Evolutionary conservation across 2,113 vertebrate species (phyloP), one percentile per base, ranked within the genome.

Genomic region (Cisticola juncidis): DNA sequence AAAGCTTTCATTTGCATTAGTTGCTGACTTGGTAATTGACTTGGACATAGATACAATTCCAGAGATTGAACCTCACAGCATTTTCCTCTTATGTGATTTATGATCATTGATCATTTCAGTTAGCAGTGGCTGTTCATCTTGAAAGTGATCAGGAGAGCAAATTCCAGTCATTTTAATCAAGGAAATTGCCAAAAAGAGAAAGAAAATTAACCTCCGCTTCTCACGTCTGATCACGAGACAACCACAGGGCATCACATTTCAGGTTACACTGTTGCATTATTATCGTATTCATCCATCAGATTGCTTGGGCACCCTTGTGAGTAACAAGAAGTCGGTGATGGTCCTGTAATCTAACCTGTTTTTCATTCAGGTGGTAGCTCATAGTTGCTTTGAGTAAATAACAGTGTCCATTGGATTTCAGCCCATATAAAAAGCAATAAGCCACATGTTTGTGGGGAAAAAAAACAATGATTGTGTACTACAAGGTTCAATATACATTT

Each of bases 151-250:
- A 88, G 48, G 23, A 86, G 24, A 83, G 25, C 89, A 95, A 96
- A 86, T n/a, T n/a, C 7, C 42, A 69, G 28, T 73, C 50, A 88
- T 97, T 94, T 93, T 81, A 95, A 90, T 70, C 85, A 90, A 97
- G 35, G 8, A 89, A 92, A 40, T 26, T 76, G 57, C 12, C 47
- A 66, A 80, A 91, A 86, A 92, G 5, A 80, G 12, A 86, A 86
- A 73, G 62, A 86, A 83, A 93, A 77, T 80, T 81, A 77, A 57
- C n/a, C 28, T 89, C 25, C 8, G 0, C 44, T 91, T 81, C 86
- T 91, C 9, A 23, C 45, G 25, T 56, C 50, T 86, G n/a, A 86
- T 95, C 54, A 61, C 11, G 7, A 69, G 61, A 93, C 66, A 88
- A 92, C 28, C 15, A 62, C 17, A 82, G 61, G 69, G 4, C 58